Evolutionary conservation across 2,888 invertebrate species (phyloP), one percentile per base, ranked within the genome.

Genomic region (Drosophila paramelanica): DNA sequence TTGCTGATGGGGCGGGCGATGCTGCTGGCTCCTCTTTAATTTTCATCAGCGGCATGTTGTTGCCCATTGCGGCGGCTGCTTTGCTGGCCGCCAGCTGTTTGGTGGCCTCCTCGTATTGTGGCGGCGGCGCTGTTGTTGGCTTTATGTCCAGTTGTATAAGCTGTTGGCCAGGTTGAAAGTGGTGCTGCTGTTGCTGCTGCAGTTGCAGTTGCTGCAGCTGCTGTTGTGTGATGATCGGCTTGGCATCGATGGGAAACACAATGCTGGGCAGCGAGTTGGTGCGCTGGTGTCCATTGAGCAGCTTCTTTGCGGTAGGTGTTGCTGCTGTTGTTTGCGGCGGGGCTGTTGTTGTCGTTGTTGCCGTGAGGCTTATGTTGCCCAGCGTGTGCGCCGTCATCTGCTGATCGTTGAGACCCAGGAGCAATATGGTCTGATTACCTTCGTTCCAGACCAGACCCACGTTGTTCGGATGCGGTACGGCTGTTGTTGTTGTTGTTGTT

Each of bases 21-120:
- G 65, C 43, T 11, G 67, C 64, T 3, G 87, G 83, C 47, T 90
- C 82, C 51, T 90, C 89, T 47, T 91, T 91, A 47, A 91, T 90
- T 71, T 91, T 90, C 17, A 90, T 79, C 41, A 69, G 77, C 65
- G 89, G 74, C 67, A 78, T 69, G 57, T 56, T 51, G 33, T 72
- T 61, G 14, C 88, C 81, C 45, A 89, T 46, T 5, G 86, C 88
- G 2, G 86, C 87, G 3, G 81, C 81, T 47, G 85, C 85, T 58
- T 90, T 89, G 14, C 78, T 88, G 23, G 89, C 88, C 5, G 90
- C 94, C 51, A 95, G 90, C 70, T 94, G 93, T 77, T 94, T 94
- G 4, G 95, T 93, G 67, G 95, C 96, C 90, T 96, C 96, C 79
- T 95, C 95, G 88, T 96, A 96, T 61, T 95, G 94, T 13, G 96